phyloP scores from a whole-genome alignment of 2,113 vertebrate species.

The Callocephalon fimbriatum region DNA sequence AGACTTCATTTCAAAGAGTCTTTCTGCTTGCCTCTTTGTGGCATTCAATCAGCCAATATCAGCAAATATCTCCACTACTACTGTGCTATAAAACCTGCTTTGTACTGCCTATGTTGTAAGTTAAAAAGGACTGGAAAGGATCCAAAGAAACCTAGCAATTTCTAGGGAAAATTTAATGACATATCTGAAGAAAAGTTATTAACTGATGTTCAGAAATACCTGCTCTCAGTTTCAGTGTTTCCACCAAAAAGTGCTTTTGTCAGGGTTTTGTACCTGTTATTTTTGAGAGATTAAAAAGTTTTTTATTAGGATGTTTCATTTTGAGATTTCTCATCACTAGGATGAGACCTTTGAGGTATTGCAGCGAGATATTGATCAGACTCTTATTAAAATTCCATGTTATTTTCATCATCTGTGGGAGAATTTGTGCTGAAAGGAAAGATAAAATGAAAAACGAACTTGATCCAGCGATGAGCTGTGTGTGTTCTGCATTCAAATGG shows the following conservation, averaged over 20 bases:
- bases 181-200: neutral
- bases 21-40: neutral
- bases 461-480: neutral
- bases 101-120: neutral
- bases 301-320: slow-evolving; percentile 33
- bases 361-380: slow-evolving; percentile 29
- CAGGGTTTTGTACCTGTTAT: slow-evolving; percentile 26
- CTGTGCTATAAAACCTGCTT: neutral
- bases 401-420: slow-evolving; percentile 4
- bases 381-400: neutral
- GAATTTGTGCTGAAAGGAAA: neutral
- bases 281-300: slow-evolving; percentile 31
- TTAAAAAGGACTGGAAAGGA: slow-evolving; percentile 20
- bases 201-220: neutral
- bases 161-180: slow-evolving; percentile 21
- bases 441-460: neutral
- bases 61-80: neutral
- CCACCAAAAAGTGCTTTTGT: slow-evolving; percentile 2
- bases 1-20: neutral
- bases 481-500: neutral
- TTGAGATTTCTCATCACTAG: neutral
- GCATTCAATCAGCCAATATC: neutral
- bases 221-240: slow-evolving; percentile 20
- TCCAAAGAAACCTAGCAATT: neutral
- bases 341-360: slow-evolving; percentile 14